A percentile compares a stretch with the other conserved stretches of the same genome.
Conservation (phyloP, 2,797 vertebrate species). For the Anguilla pacifica region DNA sequence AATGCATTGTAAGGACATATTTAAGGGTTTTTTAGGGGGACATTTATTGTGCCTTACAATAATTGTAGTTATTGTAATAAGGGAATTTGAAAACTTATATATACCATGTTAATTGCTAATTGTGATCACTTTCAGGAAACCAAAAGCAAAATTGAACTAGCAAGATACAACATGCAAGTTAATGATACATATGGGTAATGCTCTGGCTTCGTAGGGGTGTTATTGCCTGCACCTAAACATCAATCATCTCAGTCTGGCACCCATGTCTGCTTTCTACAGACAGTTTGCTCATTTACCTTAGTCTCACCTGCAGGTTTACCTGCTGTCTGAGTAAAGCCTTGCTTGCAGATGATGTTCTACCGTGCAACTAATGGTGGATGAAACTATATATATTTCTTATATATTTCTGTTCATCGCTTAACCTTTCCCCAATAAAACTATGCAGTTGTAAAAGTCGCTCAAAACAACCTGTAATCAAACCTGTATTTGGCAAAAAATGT, state of each 20-base stretch:
- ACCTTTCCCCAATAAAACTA: too few species aligned
- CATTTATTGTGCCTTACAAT: background rate
- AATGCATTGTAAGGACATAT: background rate
- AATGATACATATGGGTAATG: background rate
- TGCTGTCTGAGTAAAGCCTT: slow-evolving; percentile 22
- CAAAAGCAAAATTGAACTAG: background rate
- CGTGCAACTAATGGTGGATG: slow-evolving; percentile 34
- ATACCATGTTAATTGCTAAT: background rate
- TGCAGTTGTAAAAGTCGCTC: background rate
- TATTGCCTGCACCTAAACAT: slow-evolving; percentile 12
- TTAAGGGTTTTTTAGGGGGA: background rate
- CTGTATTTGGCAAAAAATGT: slow-evolving; percentile 1
- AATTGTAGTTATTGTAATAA: background rate
- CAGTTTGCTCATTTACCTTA: background rate
- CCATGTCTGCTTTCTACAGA: background rate
- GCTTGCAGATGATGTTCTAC: slow-evolving; percentile 18
- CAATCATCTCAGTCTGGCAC: slow-evolving; percentile 19
- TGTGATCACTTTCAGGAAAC: background rate
- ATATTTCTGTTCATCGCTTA: background rate
- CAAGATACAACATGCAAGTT: slow-evolving; percentile 3
- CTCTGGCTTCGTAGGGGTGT: background rate
- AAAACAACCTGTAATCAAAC: slow-evolving; percentile 11
- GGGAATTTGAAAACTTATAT: background rate
- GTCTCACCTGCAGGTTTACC: slow-evolving; percentile 7
- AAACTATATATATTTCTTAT: background rate